Percentiles rank a stretch among this genome's conserved stretches.
Evolutionary conservation across 2,797 vertebrate species (phyloP).

Genomic region (Myotis findleyi): DNA sequence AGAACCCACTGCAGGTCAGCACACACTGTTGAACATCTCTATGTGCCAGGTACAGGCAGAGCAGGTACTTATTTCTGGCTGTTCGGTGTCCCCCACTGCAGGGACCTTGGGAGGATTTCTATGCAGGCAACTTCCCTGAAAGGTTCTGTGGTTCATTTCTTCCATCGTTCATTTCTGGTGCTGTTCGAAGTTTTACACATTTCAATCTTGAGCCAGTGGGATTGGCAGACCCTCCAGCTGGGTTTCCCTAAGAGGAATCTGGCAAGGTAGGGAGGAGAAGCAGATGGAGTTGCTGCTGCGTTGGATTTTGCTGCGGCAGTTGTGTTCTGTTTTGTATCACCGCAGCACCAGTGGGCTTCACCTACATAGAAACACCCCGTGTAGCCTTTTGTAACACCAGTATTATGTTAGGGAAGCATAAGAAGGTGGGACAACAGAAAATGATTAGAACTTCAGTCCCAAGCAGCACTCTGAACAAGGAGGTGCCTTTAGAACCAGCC

Average conservation of each 20-base stretch:
- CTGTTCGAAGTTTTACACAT: not conserved
- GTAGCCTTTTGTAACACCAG: not conserved
- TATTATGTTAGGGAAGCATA: slow-evolving; percentile 40
- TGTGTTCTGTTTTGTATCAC: not conserved
- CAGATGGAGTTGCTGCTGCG: too few relatives aligned
- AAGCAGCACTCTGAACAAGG: not conserved
- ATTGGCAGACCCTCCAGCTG: not conserved
- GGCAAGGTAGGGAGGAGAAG: not conserved
- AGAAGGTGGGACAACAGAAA: slow-evolving; percentile 5
- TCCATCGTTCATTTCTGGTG: not conserved
- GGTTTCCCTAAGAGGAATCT: not conserved
- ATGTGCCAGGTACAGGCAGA: not conserved
- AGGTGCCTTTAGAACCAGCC: not conserved
- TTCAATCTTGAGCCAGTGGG: not conserved
- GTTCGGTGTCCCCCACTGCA: not conserved
- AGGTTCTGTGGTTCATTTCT: not conserved
- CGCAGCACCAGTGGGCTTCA: not conserved
- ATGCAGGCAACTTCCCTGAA: not conserved
- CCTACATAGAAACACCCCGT: not conserved
- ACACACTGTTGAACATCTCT: not conserved
- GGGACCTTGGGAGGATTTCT: not conserved
- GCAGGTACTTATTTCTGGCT: not conserved
- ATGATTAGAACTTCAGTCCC: slow-evolving; percentile 56
- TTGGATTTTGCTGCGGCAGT: not conserved
- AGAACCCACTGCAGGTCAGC: not conserved